phyloP scores from a whole-genome alignment of 2,797 vertebrate species.

The Sternarchorhynchus goeldii region DNA sequence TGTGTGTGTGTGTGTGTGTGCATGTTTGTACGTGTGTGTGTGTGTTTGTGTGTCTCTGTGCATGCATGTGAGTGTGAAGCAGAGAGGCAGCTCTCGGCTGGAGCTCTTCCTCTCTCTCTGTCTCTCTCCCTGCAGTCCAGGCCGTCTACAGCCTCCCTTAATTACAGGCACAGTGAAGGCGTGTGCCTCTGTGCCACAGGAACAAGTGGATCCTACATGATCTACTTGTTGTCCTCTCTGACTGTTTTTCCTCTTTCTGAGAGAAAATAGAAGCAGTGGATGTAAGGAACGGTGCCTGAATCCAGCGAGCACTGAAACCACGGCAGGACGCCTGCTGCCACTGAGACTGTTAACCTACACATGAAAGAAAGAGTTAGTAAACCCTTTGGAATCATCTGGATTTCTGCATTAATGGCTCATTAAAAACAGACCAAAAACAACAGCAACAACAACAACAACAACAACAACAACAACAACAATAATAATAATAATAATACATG shows the following conservation, averaged over 20 bases:
- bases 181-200: slow-evolving; percentile 49
- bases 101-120: not conserved
- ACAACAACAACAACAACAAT: no score
- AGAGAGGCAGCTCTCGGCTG: not conserved
- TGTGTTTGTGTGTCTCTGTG: not conserved
- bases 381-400: no score
- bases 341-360: slow-evolving; percentile 1
- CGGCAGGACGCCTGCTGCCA: slow-evolving; percentile 5
- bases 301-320: slow-evolving; percentile 31
- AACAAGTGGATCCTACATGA: slow-evolving; percentile 60
- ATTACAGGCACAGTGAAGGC: slow-evolving; percentile 65
- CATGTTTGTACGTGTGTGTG: slow-evolving; percentile 5
- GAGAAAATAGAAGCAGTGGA: slow-evolving; percentile 24
- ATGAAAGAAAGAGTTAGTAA: no score
- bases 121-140: slow-evolving; percentile 19
- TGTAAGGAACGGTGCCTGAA: slow-evolving; percentile 10
- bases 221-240: slow-evolving; percentile 65
- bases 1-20: not conserved
- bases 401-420: no score
- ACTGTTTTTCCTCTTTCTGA: slow-evolving; percentile 43
- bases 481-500: no score
- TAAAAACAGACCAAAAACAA: no score
- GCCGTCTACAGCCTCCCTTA: slow-evolving; percentile 53
- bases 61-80: not conserved
- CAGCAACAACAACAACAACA: no score